Base-by-base conservation (phyloP, 2,113 vertebrate species). In the Nibea coibor region DNA sequence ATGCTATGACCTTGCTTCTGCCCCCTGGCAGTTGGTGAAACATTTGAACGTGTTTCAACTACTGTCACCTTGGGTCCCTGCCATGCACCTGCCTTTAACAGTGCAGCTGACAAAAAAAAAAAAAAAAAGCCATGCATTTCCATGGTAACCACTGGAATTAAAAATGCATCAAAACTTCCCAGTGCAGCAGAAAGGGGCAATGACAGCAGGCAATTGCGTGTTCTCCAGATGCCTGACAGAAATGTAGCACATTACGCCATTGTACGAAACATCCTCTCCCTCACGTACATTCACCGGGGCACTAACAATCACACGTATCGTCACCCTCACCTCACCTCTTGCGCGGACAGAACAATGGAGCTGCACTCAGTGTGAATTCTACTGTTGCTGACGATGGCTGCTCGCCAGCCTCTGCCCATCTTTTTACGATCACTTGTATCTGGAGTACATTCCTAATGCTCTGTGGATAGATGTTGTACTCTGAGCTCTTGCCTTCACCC, bases 71-170 rank as follows among this genome's bases (percentile, higher is more conserved):
- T 90, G 87, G 88, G 88, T 89, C 69, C 47, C 80, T 67, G 80
- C 84, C 80, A 83, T 84, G 81, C 87, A 92, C 86, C 89, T 93
- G 87, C 90, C 76, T 90, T 91, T 89, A 67, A 73, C 42, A 48
- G 75, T 48, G 64, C 28, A 63, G 72, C 57, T 68, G 79, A 91
- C 62, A 72, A 53, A 74, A 66, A 76, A 78, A 31, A 45, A 64
- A 62, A 73, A 75, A 39, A 70, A 12, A 45, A 63, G 75, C 19
- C 43, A 43, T 50, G 68, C 69, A 91, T 94, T 92, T 89, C 89
- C 90, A 92, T 92, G 87, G 91, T 88, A 93, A 93, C 92, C 75
- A 31, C 78, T 75, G 73, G 79, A 93, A 93, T 93, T 93, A 89
- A 93, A 93, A 93, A 93, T 92, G 90, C 87, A 92, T 89, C 85